Evolutionary conservation across 2,797 vertebrate genomes (phyloP).

Genomic region (Alosa sapidissima): DNA sequence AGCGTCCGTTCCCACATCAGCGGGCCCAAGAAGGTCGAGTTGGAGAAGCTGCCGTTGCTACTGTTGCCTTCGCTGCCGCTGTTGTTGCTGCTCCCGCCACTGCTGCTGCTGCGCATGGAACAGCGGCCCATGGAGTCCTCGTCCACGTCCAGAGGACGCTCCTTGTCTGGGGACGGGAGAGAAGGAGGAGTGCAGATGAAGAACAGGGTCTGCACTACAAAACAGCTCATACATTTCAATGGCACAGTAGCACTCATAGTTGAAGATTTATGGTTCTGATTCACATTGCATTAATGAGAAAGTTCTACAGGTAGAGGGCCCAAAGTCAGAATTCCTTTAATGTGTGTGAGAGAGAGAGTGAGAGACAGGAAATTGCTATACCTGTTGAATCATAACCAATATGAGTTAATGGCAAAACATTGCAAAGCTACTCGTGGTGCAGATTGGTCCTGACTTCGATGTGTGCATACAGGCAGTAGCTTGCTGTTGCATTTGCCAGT

Average conservation of each 20-base stretch:
- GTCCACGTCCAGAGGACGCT: constrained; percentile 70
- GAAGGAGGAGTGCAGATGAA: constrained; percentile 24
- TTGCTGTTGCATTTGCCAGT: not conserved
- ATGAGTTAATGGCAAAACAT: not conserved
- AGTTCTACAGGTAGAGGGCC: not conserved
- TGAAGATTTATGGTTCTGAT: not conserved
- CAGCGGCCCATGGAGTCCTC: constrained; percentile 75
- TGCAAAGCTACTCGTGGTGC: not conserved
- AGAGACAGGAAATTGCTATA: not conserved
- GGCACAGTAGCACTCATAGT: not conserved
- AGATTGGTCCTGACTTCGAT: not conserved
- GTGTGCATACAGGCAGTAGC: not conserved
- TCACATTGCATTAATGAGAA: not conserved
- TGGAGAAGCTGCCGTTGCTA: constrained; percentile 57
- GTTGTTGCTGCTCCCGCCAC: constrained; percentile 33
- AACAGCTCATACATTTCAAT: not conserved
- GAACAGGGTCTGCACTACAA: not conserved
- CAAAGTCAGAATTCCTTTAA: not conserved
- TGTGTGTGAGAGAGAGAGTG: not conserved
- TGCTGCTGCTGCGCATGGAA: constrained; percentile 59
- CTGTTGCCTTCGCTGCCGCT: constrained; percentile 49
- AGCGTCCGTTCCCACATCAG: constrained; percentile 88
- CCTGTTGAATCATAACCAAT: not conserved
- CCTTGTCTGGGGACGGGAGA: constrained; percentile 66
- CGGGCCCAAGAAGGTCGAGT: constrained; percentile 75